Conservation (phyloP, 2,888 invertebrate species). For the Gymnoscelis rufifasciata region DNA sequence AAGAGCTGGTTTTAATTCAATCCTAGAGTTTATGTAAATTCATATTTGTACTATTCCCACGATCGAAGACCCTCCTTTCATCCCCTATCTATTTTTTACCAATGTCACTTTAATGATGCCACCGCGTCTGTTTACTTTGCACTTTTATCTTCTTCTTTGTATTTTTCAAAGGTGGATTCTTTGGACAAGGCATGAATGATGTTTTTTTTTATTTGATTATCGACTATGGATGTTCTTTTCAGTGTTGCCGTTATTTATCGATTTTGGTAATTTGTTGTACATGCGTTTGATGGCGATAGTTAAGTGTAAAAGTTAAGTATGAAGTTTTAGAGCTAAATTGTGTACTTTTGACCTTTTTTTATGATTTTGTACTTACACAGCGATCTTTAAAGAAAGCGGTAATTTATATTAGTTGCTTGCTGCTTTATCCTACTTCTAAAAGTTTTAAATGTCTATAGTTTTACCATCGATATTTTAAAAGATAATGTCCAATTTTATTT, state of each 20-base stretch:
- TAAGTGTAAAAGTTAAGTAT: neutral
- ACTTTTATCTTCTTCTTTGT: constrained; percentile 66
- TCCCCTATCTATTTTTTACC: constrained; percentile 46
- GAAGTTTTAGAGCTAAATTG: neutral
- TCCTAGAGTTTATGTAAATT: constrained; percentile 25
- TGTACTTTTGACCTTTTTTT: too few species aligned
- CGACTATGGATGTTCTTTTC: constrained; percentile 32
- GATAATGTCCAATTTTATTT: too few species aligned
- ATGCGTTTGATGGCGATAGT: constrained; percentile 13
- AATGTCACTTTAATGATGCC: constrained; percentile 65
- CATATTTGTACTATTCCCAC: constrained; percentile 26
- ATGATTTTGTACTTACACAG: too few species aligned
- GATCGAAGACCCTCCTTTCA: constrained; percentile 27
- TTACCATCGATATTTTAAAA: too few species aligned
- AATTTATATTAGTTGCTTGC: too few species aligned
- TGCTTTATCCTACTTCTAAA: too few species aligned
- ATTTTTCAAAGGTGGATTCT: constrained; percentile 54
- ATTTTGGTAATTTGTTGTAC: constrained; percentile 26
- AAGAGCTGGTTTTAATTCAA: neutral
- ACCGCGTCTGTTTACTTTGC: constrained; percentile 66
- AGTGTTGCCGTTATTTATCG: constrained; percentile 25
- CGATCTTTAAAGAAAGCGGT: too few species aligned
- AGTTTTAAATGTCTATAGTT: too few species aligned
- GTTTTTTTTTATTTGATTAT: constrained; percentile 44
- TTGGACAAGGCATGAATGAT: constrained; percentile 65